Base-by-base conservation (phyloP, 2,113 vertebrate species). In the Ia io region DNA sequence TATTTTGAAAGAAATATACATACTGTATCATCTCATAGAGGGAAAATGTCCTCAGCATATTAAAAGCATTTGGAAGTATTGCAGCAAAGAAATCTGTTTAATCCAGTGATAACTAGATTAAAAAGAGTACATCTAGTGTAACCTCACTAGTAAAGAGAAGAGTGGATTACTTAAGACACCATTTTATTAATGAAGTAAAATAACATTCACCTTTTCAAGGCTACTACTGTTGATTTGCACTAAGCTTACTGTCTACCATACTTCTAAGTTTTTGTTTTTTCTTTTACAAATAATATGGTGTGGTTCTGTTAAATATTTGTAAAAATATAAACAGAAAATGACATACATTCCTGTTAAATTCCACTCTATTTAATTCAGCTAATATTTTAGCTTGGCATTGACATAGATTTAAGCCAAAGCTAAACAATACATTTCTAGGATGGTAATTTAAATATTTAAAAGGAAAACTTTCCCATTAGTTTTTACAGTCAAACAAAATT, bases 401-500 rank as follows among this genome's bases (percentile, higher is more conserved):
- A 70, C n/a, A 84, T 13, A 92, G 25, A 67, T 44, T 56, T 86
- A 94, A 79, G 51, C 4, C 44, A 95, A 90, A 6, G 32, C 76
- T 30, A 7, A 78, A 80, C 84, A 90, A n/a, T 9, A 80, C 6
- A 91, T 76, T 94, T 94, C 32, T 32, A 59, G 25, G 40, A 44
- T 28, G 30, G 20, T 84, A 76, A 93, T 96, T 88, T 91, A 92
- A 94, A 94, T 91, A 70, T 51, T 87, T 93, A 87, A 95, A 88
- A n/a, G 67, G 40, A 94, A 88, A 95, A 71, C 1, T 63, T 85
- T 70, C 84, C 28, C 9, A 53, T 80, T 88, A 78, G 63, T 85
- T 96, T 97, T 84, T 92, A n/a, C 53, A 69, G 80, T 56, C 71
- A 70, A 11, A 87, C 51, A 88, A 35, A 37, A 90, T 71, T 94